Evolutionary conservation across 2,113 vertebrate genomes (phyloP), one percentile per base, ranked within the genome.

Genomic region (Ochotona princeps): DNA sequence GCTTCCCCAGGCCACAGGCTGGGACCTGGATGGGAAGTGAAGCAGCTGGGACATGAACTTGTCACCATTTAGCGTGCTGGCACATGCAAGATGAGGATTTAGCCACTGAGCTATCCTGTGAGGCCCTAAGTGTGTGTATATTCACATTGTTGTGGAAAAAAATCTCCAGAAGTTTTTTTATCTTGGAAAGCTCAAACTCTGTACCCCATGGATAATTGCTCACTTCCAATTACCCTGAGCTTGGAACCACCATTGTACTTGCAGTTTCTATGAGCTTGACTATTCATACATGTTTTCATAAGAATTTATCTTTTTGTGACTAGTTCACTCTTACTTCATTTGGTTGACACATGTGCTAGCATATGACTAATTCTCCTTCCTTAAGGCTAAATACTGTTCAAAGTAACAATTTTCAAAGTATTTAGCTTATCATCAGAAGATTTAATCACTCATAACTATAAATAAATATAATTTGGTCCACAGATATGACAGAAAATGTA

Each of bases 251-350:
- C 10, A 35, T 47, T 75, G 5, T 88, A 30, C 13, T 73, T 83
- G 72, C 65, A 80, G 18, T 84, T 88, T 61, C 23, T 51, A 47
- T 54, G 51, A 28, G 67, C 51, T 44, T 75, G 32, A 81, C 10
- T 61, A 44, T 14, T 32, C 13, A 51, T 11, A 66, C 49, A 30
- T 25, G 30, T 61, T 7, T 73, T 25, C 47, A 60, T 5, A 10
- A 78, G n/a, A 23, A 61, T 63, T 69, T 76, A 15, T 49, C 17
- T 72, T 82, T 95, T 83, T 73, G 76, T 79, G 35, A 88, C 23
- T 78, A 54, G 54, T 72, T 95, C 89, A 54, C 67, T 85, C 78
- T 95, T 91, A 54, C 69, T 85, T 90, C 35, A 80, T 38, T 73
- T 72, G 87, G 20, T 26, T 79, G 66, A 74, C 44, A 30, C 13